These are phyloP conservation scores for Dendrolimus punctatus DNA, from an alignment of 1,140 invertebrate species.

Conservation along the genomic window DNA sequence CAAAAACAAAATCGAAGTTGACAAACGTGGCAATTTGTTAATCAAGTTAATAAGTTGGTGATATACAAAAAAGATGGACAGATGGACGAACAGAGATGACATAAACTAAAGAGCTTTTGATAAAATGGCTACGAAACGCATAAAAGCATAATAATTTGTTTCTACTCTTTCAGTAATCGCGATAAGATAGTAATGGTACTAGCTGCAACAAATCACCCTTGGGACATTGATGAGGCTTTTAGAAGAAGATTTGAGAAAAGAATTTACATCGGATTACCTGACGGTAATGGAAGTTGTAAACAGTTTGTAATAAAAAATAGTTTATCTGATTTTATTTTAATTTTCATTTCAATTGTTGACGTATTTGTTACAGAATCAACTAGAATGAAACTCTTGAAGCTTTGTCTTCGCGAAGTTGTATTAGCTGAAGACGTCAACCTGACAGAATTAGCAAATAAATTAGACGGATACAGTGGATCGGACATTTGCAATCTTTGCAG, in stretches of 20 bases:
- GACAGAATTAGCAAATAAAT: constrained; percentile 81
- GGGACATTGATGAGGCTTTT: constrained; percentile 99
- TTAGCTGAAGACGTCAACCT: constrained; percentile 86
- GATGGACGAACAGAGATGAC: too few relatives aligned
- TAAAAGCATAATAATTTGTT: not conserved
- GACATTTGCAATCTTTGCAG: constrained; percentile 99
- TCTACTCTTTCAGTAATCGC: constrained; percentile 61
- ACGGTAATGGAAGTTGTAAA: constrained; percentile 70
- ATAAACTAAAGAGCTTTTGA: too few relatives aligned
- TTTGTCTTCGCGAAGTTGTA: constrained; percentile 94
- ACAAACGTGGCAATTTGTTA: too few relatives aligned
- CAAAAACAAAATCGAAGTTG: too few relatives aligned
- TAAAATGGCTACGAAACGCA: not conserved
- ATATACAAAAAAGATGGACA: too few relatives aligned
- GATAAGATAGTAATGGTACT: constrained; percentile 95
- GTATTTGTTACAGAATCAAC: constrained; percentile 69
- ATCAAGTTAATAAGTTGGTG: too few relatives aligned
- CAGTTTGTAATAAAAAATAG: not conserved
- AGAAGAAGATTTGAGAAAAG: constrained; percentile 96
- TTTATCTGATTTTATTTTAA: constrained; percentile 10
- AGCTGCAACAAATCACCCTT: constrained; percentile 99
- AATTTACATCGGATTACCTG: constrained; percentile 98
- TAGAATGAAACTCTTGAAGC: constrained; percentile 88
- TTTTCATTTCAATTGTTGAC: not conserved
- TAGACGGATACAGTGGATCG: constrained; percentile 97